Evolutionary conservation across 2,113 vertebrate species (phyloP).

Genomic region (Rhinogobius similis): DNA sequence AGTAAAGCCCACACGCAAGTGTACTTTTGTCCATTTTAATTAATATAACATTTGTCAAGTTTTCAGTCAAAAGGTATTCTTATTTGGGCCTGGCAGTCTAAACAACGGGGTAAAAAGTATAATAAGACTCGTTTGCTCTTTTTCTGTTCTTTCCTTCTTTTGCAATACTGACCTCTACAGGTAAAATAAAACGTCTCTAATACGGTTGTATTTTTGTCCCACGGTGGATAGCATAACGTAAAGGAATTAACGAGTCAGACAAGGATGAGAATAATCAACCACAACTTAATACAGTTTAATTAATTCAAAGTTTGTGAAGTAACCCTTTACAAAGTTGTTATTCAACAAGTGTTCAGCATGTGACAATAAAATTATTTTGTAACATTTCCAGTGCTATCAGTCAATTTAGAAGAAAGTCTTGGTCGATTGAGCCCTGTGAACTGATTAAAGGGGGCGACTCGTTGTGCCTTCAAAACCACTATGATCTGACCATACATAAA

Average conservation of each 20-base stretch:
- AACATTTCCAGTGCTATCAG: background rate
- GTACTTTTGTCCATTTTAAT: background rate
- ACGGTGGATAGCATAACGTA: too few species aligned
- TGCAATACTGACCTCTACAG: background rate
- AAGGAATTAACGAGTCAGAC: too few species aligned
- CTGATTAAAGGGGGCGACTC: too few species aligned
- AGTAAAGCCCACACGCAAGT: background rate
- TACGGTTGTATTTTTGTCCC: too few species aligned
- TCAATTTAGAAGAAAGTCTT: background rate
- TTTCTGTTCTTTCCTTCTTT: background rate
- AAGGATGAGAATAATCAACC: too few species aligned
- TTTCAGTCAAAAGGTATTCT: background rate
- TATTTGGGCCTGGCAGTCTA: background rate
- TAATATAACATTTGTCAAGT: background rate
- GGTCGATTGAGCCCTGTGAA: too few species aligned
- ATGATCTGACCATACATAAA: too few species aligned
- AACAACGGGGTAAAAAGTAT: background rate
- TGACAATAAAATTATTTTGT: background rate
- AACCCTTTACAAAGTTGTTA: background rate
- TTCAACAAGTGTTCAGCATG: background rate
- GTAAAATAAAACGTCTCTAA: background rate
- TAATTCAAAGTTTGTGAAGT: background rate
- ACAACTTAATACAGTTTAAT: background rate
- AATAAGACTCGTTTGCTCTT: background rate
- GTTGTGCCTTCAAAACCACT: too few species aligned